A percentile compares a stretch with the other conserved stretches of the same genome.
Conservation (phyloP, 2,113 vertebrate species). For the Phyllostomus hastatus region DNA sequence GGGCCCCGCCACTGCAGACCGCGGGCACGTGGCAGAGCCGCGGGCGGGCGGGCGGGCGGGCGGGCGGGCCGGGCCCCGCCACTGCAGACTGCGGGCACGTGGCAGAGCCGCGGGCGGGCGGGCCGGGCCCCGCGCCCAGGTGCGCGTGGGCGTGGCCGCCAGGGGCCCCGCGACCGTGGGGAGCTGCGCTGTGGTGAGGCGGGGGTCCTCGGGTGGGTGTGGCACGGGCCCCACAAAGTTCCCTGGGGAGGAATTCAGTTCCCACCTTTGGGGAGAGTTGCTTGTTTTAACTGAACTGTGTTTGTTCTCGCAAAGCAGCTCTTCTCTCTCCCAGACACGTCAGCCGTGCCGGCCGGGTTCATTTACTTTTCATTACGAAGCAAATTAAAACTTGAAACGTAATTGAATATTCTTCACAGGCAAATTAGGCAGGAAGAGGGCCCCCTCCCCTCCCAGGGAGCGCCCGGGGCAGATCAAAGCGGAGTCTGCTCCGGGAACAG, state of each 20-base stretch:
- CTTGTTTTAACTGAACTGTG: slow-evolving; percentile 61
- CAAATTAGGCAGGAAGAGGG: slow-evolving; percentile 70
- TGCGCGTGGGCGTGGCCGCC: accelerated
- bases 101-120: too few species aligned
- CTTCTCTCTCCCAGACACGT: slow-evolving; percentile 60
- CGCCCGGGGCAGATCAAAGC: slow-evolving; percentile 53
- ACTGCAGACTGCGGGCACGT: too few species aligned
- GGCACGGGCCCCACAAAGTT: not conserved
- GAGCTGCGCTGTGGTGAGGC: accelerated
- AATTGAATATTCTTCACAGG: slow-evolving; percentile 79
- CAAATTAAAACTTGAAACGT: slow-evolving; percentile 76
- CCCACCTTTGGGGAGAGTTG: not conserved
- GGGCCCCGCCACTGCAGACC: too few species aligned
- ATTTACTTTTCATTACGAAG: slow-evolving; percentile 81
- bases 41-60: too few species aligned
- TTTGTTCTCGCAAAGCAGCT: slow-evolving; percentile 67
- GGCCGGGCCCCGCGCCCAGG: accelerated
- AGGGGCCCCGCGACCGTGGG: accelerated
- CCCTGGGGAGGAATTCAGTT: not conserved
- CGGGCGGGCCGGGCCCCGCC: too few species aligned
- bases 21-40: too few species aligned
- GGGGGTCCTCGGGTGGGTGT: not conserved
- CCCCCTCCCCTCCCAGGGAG: slow-evolving; percentile 40
- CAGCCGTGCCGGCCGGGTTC: slow-evolving; percentile 69
- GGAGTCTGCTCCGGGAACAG: slow-evolving; percentile 32